Evolutionary conservation across 2,797 vertebrate species (phyloP).

Genomic region (Smutsia temminckii): DNA sequence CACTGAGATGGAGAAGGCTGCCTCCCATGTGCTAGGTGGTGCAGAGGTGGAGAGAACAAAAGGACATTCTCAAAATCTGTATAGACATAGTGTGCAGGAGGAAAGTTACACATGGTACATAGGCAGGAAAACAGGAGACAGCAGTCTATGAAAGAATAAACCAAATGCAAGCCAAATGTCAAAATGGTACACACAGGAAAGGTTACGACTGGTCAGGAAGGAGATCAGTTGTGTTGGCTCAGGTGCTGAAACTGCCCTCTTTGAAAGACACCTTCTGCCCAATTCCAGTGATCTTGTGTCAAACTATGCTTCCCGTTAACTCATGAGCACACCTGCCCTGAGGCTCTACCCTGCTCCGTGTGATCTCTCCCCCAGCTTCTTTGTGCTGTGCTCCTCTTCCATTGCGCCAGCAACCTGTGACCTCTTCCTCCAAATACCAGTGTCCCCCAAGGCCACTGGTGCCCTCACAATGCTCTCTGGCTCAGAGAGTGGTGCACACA

Average conservation of each 20-base stretch:
- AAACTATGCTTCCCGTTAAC: constrained; percentile 2
- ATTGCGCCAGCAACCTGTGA: neutral
- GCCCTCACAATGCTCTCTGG: neutral
- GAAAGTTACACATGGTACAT: neutral
- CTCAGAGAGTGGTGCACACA: neutral
- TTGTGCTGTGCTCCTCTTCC: neutral
- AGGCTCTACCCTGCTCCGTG: neutral
- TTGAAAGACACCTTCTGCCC: neutral
- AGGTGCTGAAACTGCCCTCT: neutral
- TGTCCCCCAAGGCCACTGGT: neutral
- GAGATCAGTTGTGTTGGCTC: no score
- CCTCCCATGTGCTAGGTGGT: neutral
- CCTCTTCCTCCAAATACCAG: neutral
- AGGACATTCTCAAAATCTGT: neutral
- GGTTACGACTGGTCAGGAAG: neutral
- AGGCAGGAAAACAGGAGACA: neutral
- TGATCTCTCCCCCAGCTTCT: neutral
- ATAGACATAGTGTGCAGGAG: neutral
- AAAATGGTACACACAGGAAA: neutral
- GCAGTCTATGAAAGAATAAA: neutral
- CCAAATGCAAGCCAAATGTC: neutral
- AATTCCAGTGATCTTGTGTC: neutral
- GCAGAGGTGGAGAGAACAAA: neutral
- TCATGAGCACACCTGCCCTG: neutral
- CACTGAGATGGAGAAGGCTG: neutral